Base-by-base conservation (phyloP, 92 coral and sea anemone genomes). In the Siderastrea radians region DNA sequence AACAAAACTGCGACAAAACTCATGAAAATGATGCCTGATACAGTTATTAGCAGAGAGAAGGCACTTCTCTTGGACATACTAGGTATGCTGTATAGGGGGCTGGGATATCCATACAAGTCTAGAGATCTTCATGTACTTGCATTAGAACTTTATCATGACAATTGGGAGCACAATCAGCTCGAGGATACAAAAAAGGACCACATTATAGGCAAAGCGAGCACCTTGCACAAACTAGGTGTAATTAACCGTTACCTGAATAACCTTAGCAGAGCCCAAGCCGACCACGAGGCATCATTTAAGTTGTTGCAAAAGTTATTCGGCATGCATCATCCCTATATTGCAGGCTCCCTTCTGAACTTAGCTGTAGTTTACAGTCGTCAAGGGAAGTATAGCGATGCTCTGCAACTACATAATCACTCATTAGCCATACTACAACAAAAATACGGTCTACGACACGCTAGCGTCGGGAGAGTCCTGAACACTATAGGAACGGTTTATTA, bases 191-290 rank as follows among this genome's bases (percentile, higher is more conserved):
- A 61, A 44, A 74, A 17, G 5, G 68, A 80, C 38, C 53, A 38
- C 15, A 43, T 48, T 11, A 78, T 86, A 6, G 88, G 44, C 14
- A 49, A 72, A 54, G 98, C 95, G 17, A 88, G 83, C 73, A 90
- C 98, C 11, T 83, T 95, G 19, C 98, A 95, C 86, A 90, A 93
- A 62, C 89, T 95, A n/a, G 98, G 98, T n/a, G 83, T 93, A 57
- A 86, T 95, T 60, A 78, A 93, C 82, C 94, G 98, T 61, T 95
- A 95, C 90, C 86, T 87, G 52, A 89, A 87, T 12, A 87, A 95
- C 81, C 80, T 95, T 38, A 78, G 87, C 38, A 57, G 58, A 10
- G 96, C 96, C 3, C 78, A 74, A 72, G 80, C 79, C 4, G 77
- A 66, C 44, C 98, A 95, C 81, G 91, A 86, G 77, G 61, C 57